Base-by-base conservation (phyloP, 2,113 vertebrate species). In the Ailuropoda melanoleuca region DNA sequence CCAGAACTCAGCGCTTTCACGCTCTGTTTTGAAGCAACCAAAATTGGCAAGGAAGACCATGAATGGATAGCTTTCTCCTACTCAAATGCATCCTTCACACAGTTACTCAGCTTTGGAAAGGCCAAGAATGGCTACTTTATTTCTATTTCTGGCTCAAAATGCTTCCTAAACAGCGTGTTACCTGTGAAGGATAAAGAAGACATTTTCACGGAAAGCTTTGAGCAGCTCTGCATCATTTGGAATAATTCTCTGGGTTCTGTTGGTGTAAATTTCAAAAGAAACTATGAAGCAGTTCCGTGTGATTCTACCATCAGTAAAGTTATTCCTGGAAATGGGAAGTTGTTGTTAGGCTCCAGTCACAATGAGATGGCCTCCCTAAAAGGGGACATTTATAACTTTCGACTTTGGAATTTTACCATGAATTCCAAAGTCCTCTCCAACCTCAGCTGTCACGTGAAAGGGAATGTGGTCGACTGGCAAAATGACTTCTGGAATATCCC, bases 381-480 rank as follows among this genome's bases (percentile, higher is more conserved):
- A 68, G 99, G 99, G 23, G 98, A 99, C 98, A 98, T 99, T 98
- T 99, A 99, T 97, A 99, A 99, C 98, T 99, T 99, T 94, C 99
- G 99, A 55, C 98, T 99, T 98, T 99, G 99, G 99, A 97, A 99
- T 98, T 99, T 98, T 48, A 98, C 98, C 98, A 99, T 99, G 99
- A 98, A 98, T 70, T 85, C 56, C 1, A 96, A 97, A 94, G 95
- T 98, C 77, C 99, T 99, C 31, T 92, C 90, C 53, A 98, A 98
- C 58, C 98, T 99, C 81, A 99, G 98, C 98, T 99, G 99, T 2
- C 99, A 99, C 94, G 58, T 93, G 58, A 97, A 98, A 93, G 99
- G 99, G 17, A 99, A 99, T 95, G 97, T 99, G 94, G 95, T 99
- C 11, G 99, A 99, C 99, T 99, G 99, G 99, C 99, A 99, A 98